Evolutionary conservation across 2,888 invertebrate species (phyloP).

Genomic region (Phorcus lineatus): DNA sequence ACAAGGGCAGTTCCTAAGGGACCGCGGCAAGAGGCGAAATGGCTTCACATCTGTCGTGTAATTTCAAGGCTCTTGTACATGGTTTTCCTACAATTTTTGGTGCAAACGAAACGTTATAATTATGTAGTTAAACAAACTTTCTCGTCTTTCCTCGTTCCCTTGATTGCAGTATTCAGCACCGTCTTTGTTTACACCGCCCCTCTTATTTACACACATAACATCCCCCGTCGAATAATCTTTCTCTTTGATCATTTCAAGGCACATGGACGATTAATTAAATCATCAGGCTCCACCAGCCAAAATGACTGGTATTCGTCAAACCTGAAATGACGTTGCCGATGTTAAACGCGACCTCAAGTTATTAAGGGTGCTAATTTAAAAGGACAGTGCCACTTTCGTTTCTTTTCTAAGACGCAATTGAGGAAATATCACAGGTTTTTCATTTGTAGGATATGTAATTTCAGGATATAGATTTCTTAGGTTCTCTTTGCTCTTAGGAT

Average conservation of each 20-base stretch:
- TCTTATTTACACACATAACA: background rate
- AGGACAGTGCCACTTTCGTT: too few relatives aligned
- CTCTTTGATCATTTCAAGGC: slow-evolving; percentile 5
- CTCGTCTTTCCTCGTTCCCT: background rate
- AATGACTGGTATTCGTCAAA: background rate
- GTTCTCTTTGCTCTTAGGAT: too few relatives aligned
- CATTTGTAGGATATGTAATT: too few relatives aligned
- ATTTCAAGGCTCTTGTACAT: background rate
- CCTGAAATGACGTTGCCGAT: too few relatives aligned
- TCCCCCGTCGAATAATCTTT: background rate
- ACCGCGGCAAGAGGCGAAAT: background rate
- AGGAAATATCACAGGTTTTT: too few relatives aligned
- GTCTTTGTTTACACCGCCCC: background rate
- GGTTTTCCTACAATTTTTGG: background rate
- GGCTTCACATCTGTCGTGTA: slow-evolving; percentile 1
- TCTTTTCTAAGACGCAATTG: too few relatives aligned
- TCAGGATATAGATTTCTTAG: too few relatives aligned
- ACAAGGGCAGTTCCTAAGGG: background rate
- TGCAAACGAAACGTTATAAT: slow-evolving; percentile 5
- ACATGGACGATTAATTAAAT: background rate
- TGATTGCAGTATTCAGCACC: background rate
- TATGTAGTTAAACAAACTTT: slow-evolving; percentile 25
- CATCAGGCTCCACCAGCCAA: background rate
- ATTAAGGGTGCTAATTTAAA: too few relatives aligned
- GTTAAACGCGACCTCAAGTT: too few relatives aligned